Conservation (phyloP, 2,113 vertebrate genomes). For the Alaudala cheleensis region DNA sequence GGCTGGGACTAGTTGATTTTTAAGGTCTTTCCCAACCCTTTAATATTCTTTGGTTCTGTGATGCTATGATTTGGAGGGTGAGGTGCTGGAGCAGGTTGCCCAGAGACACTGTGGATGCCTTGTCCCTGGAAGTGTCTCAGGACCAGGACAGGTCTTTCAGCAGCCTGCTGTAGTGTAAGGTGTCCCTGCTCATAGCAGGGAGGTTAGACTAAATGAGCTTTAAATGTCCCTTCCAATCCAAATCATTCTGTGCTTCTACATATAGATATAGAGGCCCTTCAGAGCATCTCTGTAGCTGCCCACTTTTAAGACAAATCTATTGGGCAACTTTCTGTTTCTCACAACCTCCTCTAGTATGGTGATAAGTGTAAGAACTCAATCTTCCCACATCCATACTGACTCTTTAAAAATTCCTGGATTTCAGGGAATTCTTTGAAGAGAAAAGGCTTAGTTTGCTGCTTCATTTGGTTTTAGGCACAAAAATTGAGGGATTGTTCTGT, state of each 20-base stretch:
- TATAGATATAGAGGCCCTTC: not conserved
- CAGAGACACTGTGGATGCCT: not conserved
- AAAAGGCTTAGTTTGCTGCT: not conserved
- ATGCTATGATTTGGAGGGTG: not conserved
- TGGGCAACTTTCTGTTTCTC: not conserved
- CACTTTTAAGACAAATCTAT: not conserved
- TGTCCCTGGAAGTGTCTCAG: not conserved
- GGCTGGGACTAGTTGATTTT: not conserved
- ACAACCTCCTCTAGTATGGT: not conserved
- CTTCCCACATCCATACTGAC: not conserved
- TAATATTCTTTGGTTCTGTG: not conserved
- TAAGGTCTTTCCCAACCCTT: not conserved
- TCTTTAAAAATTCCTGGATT: not conserved
- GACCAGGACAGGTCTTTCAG: not conserved
- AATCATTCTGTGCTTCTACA: too few relatives aligned
- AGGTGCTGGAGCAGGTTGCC: not conserved
- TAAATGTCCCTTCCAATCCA: not conserved
- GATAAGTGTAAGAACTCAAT: not conserved
- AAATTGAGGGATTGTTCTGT: not conserved
- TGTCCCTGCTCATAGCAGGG: not conserved
- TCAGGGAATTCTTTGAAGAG: not conserved
- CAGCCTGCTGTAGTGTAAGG: not conserved
- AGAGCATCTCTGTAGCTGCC: not conserved
- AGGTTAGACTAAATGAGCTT: not conserved
- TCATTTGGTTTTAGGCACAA: not conserved